Percentiles rank a stretch among this genome's conserved stretches.
These are phyloP conservation scores for Planiliza haematocheilus DNA, from an alignment of 2,113 vertebrate genomes.

Conservation along the genomic window DNA sequence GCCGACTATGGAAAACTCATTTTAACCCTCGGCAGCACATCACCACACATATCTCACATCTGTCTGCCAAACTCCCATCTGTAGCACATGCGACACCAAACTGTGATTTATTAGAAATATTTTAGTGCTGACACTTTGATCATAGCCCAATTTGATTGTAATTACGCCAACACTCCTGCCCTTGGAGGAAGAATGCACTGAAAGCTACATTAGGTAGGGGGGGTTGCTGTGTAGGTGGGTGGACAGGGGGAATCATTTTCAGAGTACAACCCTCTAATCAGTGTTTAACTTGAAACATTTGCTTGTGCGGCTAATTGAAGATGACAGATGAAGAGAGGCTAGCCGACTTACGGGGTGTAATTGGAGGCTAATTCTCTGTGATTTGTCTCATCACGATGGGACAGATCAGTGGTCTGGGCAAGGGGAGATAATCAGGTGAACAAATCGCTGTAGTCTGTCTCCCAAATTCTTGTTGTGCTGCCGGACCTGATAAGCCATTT, in stretches of 20 bases:
- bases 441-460: slow-evolving; percentile 67
- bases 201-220: slow-evolving; percentile 32
- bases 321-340: slow-evolving; percentile 70
- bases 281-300: slow-evolving; percentile 75
- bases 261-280: slow-evolving; percentile 67
- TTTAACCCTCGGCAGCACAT: slow-evolving; percentile 15
- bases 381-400: slow-evolving; percentile 74
- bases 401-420: slow-evolving; percentile 66
- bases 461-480: slow-evolving; percentile 53
- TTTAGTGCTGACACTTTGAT: slow-evolving; percentile 37
- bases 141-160: slow-evolving; percentile 37
- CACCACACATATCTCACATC: slow-evolving; percentile 11
- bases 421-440: slow-evolving; percentile 76
- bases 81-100: background rate
- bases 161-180: slow-evolving; percentile 33
- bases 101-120: slow-evolving; percentile 35
- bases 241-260: slow-evolving; percentile 49
- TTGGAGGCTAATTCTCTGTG: slow-evolving; percentile 75
- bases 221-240: slow-evolving; percentile 38
- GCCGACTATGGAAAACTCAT: background rate
- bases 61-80: slow-evolving; percentile 28
- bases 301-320: slow-evolving; percentile 67
- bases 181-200: slow-evolving; percentile 28
- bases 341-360: slow-evolving; percentile 62
- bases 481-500: slow-evolving; percentile 51